A percentile compares a stretch with the other conserved stretches of the same genome.
Evolutionary conservation across 2,797 vertebrate species (phyloP).

Genomic region (Petrocephalus sullivani): DNA sequence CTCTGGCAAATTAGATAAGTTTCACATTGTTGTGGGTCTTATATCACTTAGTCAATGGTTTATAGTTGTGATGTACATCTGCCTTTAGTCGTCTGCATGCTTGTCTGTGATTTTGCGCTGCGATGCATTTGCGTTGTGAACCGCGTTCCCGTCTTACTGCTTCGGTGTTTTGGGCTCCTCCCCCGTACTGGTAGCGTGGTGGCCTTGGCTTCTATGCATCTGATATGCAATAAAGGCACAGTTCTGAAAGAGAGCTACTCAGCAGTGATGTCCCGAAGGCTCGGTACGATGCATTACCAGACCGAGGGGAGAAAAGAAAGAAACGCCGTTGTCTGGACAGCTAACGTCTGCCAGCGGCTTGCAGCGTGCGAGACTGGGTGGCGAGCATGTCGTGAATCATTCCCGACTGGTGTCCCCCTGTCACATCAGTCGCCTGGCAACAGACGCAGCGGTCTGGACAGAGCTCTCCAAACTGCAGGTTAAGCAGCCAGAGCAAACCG

Average conservation of each 20-base stretch:
- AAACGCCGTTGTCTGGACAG: neutral
- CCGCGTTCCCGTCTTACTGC: neutral
- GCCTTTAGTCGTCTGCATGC: neutral
- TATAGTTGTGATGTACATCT: neutral
- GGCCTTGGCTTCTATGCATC: neutral
- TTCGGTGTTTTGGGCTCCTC: neutral
- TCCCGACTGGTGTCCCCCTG: neutral
- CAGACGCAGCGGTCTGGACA: neutral
- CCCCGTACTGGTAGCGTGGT: neutral
- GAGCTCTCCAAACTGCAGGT: neutral
- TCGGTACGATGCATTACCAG: too few species aligned
- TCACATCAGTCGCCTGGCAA: neutral
- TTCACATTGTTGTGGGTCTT: neutral
- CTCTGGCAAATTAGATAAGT: neutral
- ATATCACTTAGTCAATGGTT: neutral
- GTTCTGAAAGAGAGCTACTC: neutral
- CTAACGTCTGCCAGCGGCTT: neutral
- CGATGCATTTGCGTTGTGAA: neutral
- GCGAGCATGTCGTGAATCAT: neutral
- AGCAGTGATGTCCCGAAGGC: neutral
- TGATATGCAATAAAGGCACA: neutral
- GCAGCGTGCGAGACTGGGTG: neutral
- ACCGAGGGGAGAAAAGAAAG: neutral
- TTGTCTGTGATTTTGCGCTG: neutral
- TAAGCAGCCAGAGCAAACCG: neutral